Evolutionary conservation across 2,797 vertebrate genomes (phyloP), one percentile per base, ranked within the genome.

Genomic region (Craterocephalus amniculus): DNA sequence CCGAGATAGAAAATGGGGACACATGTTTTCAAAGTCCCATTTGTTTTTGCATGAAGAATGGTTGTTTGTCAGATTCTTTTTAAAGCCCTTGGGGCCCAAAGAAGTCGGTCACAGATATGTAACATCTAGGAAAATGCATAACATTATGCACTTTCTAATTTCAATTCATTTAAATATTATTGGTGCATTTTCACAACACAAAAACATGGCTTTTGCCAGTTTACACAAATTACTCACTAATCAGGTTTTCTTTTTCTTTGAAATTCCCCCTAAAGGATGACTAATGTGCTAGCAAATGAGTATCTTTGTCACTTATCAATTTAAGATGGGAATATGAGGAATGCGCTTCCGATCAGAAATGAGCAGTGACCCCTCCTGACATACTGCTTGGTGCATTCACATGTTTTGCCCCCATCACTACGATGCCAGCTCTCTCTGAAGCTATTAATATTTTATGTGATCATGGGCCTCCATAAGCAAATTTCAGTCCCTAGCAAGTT

Each of bases 361-460:
- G 69, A 78, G 27, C 51, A 38, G 70, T 83, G 84, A 71, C 83
- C 79, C 83, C 78, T 74, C 73, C 76, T 63, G 32, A 29, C 80
- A 65, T 75, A 26, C 64, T 26, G 75, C 72, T 81, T 56, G 40
- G 38, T 54, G 67, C 78, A 70, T 80, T 76, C 73, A 64, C 70
- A 59, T 4, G 71, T 66, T 70, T 74, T 80, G 82, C 76, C 83
- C 87, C 79, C 81, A 68, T 81, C 29, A 45, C 87, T 81, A 84
- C 93, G 93, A 93, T 94, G 92, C 93, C 89, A 94, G 88, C 86
- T 94, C 94, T 92, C 88, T 89, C 92, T 89, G 89, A 94, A 88
- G 84, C 90, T 85, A 96, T 95, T 97, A 96, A 98, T 98, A 97
- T 98, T 99, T 98, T 89, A 99, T 99, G 95, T 69, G 87, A 88